phyloP scores from a whole-genome alignment of 2,888 invertebrate genomes.

The Platerodrilus igneus region DNA sequence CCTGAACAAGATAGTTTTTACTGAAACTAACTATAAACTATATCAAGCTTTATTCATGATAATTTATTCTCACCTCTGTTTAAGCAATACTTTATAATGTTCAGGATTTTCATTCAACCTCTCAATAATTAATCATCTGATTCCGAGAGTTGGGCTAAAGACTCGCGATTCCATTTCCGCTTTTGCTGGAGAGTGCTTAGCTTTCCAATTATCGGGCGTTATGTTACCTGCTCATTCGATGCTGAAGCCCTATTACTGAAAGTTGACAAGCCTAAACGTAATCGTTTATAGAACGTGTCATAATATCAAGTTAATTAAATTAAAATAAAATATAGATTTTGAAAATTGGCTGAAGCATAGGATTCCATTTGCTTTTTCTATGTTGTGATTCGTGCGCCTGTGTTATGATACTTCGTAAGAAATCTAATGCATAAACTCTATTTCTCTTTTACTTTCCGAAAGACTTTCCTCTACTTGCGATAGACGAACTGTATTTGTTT shows the following conservation, averaged over 20 bases:
- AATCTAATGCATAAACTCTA: background rate
- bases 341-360: too few species aligned
- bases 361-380: too few species aligned
- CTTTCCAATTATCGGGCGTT: conserved; percentile 24
- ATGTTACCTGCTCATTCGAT: conserved; percentile 24
- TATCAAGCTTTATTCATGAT: too few species aligned
- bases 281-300: too few species aligned
- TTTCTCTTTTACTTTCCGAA: conserved; percentile 5
- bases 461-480: too few species aligned
- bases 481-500: conserved; percentile 7
- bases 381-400: too few species aligned
- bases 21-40: too few species aligned
- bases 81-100: too few species aligned
- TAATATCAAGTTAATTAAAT: too few species aligned
- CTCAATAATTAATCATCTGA: conserved; percentile 22
- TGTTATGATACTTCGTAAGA: conserved; percentile 3
- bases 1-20: too few species aligned
- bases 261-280: conserved; percentile 7
- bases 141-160: conserved; percentile 20
- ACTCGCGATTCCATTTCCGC: conserved; percentile 22
- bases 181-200: conserved; percentile 21
- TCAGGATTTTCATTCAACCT: conserved; percentile 18
- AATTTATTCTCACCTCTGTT: too few species aligned
- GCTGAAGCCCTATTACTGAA: conserved; percentile 11
- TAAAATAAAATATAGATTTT: too few species aligned